These are phyloP conservation scores for Columbina picui DNA, from an alignment of 2,113 vertebrate genomes.

Conservation along the genomic window DNA sequence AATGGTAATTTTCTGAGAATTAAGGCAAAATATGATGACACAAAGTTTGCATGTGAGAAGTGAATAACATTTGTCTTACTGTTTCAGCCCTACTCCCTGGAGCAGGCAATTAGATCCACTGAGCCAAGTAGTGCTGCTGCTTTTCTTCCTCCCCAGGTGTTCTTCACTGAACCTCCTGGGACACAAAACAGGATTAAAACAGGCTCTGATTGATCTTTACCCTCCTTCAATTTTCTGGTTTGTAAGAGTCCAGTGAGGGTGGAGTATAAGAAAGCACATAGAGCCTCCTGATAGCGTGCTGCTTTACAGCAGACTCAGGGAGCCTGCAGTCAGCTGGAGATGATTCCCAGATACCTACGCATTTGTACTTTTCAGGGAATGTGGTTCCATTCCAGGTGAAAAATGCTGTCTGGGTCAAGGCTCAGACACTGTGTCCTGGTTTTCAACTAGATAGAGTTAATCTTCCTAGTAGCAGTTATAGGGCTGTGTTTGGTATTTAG, in stretches of 20 bases:
- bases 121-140: background rate
- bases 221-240: background rate
- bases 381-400: background rate
- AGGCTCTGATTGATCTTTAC: background rate
- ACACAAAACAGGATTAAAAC: background rate
- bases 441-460: no score
- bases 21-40: background rate
- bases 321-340: background rate
- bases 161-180: background rate
- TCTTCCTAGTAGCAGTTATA: no score
- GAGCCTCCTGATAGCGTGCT: background rate
- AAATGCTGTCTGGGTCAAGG: background rate
- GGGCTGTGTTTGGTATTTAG: no score
- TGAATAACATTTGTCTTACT: background rate
- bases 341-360: background rate
- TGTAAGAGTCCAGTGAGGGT: background rate
- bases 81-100: background rate
- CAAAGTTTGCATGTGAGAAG: background rate
- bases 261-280: fast-evolving
- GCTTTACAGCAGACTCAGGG: background rate
- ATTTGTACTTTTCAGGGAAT: background rate
- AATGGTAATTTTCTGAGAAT: background rate
- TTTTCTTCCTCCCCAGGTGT: background rate
- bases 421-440: background rate
- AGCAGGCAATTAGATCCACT: background rate